phyloP scores from a whole-genome alignment of 2,797 vertebrate species.

The Poeciliopsis gracilis region DNA sequence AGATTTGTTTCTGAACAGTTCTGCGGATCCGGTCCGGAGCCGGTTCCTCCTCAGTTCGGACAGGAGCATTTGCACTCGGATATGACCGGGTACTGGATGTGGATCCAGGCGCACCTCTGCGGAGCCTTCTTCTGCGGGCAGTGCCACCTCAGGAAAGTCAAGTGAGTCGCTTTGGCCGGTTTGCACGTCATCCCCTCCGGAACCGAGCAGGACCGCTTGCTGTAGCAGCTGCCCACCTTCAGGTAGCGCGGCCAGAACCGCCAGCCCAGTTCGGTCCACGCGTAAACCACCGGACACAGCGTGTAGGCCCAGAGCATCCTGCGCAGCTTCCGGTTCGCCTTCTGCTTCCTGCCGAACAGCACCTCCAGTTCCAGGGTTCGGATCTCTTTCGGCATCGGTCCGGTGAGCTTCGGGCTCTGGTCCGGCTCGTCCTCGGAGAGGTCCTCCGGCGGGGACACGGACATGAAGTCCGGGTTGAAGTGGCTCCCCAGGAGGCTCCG shows the following conservation, averaged over 20 bases:
- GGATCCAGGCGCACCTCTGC: slow-evolving; percentile 89
- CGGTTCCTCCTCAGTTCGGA: slow-evolving; percentile 73
- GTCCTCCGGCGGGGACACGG: slow-evolving; percentile 82
- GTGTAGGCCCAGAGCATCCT: slow-evolving; percentile 91
- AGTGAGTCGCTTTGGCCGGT: slow-evolving; percentile 86
- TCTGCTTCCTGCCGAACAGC: slow-evolving; percentile 86
- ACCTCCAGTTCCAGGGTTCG: slow-evolving; percentile 88
- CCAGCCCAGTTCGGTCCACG: slow-evolving; percentile 92
- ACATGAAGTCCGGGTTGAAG: slow-evolving; percentile 91
- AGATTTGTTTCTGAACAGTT: neutral
- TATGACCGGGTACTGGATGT: slow-evolving; percentile 90
- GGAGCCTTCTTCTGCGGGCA: slow-evolving; percentile 84
- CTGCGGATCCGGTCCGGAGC: neutral
- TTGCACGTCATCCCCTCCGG: slow-evolving; percentile 94
- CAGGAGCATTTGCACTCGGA: slow-evolving; percentile 94
- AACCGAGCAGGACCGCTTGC: slow-evolving; percentile 90
- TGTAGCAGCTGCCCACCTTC: slow-evolving; percentile 90
- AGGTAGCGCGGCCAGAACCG: slow-evolving; percentile 94
- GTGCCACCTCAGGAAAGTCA: slow-evolving; percentile 89
- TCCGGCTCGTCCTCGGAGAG: slow-evolving; percentile 82
- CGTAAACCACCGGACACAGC: slow-evolving; percentile 89
- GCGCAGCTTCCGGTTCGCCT: slow-evolving; percentile 88
- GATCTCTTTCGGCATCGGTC: slow-evolving; percentile 90
- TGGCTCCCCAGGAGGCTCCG: slow-evolving; percentile 83
- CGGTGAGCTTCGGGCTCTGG: slow-evolving; percentile 80